These are phyloP conservation scores for Irena cyanogastra DNA, from an alignment of 2,113 vertebrate genomes.

Conservation along the genomic window DNA sequence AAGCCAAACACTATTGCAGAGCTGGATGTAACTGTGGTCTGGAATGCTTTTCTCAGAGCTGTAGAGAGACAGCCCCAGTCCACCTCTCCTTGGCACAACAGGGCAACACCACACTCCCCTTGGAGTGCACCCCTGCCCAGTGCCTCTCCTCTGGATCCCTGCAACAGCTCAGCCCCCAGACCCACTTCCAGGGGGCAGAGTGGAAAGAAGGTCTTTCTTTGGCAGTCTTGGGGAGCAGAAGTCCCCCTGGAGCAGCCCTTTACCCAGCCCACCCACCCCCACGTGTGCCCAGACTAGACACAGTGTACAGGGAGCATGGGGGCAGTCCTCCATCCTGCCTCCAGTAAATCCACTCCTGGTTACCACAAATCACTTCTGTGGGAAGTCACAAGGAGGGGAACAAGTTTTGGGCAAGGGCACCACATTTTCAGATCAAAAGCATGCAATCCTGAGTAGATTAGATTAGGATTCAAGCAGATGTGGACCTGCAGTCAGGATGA, in stretches of 20 bases:
- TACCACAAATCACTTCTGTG: not conserved
- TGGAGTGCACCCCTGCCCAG: not conserved
- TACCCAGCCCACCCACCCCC: accelerated
- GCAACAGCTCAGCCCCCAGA: not conserved
- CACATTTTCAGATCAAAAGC: not conserved
- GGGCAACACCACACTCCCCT: not conserved
- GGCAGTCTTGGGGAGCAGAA: not conserved
- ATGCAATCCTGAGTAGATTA: not conserved
- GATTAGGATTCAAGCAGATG: not conserved
- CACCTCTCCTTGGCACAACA: not conserved
- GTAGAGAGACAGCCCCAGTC: not conserved
- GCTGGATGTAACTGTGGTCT: not conserved
- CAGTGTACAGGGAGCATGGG: not conserved
- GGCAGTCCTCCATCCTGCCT: not conserved
- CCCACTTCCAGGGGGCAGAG: not conserved
- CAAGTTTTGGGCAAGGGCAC: not conserved
- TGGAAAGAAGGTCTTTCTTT: not conserved
- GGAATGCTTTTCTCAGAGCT: not conserved
- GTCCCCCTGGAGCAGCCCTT: not conserved
- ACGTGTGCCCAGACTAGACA: accelerated
- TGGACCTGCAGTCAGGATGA: not conserved
- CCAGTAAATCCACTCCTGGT: not conserved
- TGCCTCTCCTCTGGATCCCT: not conserved
- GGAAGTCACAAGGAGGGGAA: not conserved
- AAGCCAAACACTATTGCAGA: not conserved